phyloP scores from a whole-genome alignment of 2,113 vertebrate genomes.

The Xerus inauris region DNA sequence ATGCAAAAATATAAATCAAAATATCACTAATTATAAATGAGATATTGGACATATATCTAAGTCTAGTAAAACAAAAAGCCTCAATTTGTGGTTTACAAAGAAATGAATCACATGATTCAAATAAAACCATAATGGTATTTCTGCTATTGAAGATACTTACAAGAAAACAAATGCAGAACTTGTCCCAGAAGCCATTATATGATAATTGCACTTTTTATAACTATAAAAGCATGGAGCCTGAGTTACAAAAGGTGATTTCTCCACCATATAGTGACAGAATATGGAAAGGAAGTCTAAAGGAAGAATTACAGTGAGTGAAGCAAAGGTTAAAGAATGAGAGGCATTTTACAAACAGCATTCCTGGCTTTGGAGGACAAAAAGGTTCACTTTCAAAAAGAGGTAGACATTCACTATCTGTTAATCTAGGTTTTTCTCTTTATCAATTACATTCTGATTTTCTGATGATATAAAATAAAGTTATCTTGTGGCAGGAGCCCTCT shows the following conservation, averaged over 20 bases:
- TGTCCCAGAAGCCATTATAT: neutral
- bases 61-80: constrained; percentile 1
- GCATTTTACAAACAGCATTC: constrained; percentile 87
- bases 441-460: constrained; percentile 80
- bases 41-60: neutral
- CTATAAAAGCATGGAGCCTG: neutral
- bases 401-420: constrained; percentile 84
- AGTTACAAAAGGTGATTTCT: constrained; percentile 44
- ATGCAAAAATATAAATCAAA: constrained; percentile 41
- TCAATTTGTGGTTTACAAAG: neutral
- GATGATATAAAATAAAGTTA: constrained; percentile 2
- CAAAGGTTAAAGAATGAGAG: constrained; percentile 90
- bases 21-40: neutral
- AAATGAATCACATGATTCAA: constrained; percentile 35
- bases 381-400: constrained; percentile 88
- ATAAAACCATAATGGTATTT: constrained; percentile 14
- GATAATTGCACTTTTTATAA: neutral
- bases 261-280: constrained; percentile 11
- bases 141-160: neutral
- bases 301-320: constrained; percentile 87
- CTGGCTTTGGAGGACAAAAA: constrained; percentile 88
- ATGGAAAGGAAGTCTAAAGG: constrained; percentile 80
- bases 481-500: too few relatives aligned
- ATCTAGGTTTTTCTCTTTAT: constrained; percentile 69
- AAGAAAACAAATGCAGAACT: constrained; percentile 14